A percentile compares a stretch with the other conserved stretches of the same genome.
These are phyloP conservation scores for Lates calcarifer DNA, from an alignment of 2,113 vertebrate species.

Conservation along the genomic window DNA sequence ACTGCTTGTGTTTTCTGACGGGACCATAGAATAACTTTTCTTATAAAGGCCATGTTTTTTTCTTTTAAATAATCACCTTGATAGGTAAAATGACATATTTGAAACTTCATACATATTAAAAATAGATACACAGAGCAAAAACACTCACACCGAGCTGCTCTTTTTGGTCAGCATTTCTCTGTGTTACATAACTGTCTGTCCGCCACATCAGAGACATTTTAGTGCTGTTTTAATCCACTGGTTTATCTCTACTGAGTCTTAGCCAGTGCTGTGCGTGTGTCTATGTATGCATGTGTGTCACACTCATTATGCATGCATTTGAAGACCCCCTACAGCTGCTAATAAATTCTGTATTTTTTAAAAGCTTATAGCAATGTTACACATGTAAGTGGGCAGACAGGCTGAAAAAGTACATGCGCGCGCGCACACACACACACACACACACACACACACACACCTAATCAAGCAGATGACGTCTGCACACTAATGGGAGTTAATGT, in stretches of 20 bases:
- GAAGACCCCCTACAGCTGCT: slow-evolving; percentile 42
- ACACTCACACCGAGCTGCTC: slow-evolving; percentile 23
- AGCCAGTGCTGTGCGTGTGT: slow-evolving; percentile 7
- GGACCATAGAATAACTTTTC: background rate
- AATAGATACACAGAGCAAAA: background rate
- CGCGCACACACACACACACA: background rate
- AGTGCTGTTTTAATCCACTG: slow-evolving; percentile 64
- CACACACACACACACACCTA: background rate
- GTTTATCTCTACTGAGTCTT: slow-evolving; percentile 61
- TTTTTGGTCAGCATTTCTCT: slow-evolving; percentile 63
- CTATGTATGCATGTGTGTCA: slow-evolving; percentile 12
- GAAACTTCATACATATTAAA: slow-evolving; percentile 13
- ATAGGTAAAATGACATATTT: background rate
- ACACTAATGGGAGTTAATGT: background rate
- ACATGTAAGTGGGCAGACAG: slow-evolving; percentile 25
- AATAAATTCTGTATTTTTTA: slow-evolving; percentile 52
- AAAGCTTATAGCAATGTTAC: slow-evolving; percentile 29
- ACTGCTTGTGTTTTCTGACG: slow-evolving; percentile 6
- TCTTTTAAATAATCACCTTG: background rate
- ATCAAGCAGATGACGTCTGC: slow-evolving; percentile 16
- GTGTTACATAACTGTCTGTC: slow-evolving; percentile 70
- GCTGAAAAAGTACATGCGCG: background rate
- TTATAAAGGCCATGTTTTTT: background rate
- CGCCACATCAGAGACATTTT: slow-evolving; percentile 57
- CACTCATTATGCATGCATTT: slow-evolving; percentile 53